phyloP scores from a whole-genome alignment of 2,797 vertebrate genomes.

The Rhincodon typus region DNA sequence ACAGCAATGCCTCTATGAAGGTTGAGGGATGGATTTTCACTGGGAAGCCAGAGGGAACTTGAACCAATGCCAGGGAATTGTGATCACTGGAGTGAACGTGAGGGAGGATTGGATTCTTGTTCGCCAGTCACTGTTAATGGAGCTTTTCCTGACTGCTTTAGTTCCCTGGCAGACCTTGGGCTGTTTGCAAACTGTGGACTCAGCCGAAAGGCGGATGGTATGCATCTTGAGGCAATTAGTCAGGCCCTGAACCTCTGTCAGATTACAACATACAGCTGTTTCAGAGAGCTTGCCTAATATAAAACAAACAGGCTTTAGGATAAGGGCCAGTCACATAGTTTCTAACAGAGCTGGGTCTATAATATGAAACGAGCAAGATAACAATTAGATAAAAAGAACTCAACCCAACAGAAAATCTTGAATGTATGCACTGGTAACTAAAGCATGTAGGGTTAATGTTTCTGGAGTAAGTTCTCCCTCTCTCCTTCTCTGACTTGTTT shows the following conservation, averaged over 20 bases:
- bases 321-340: constrained; percentile 24
- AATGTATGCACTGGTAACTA: too few species aligned
- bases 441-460: background rate
- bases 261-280: constrained; percentile 23
- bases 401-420: too few species aligned
- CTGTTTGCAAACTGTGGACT: background rate
- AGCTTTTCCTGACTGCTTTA: background rate
- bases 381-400: background rate
- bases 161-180: too few species aligned
- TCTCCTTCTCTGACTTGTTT: too few species aligned
- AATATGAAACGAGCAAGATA: background rate
- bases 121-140: too few species aligned
- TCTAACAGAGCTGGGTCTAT: background rate
- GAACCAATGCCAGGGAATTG: background rate
- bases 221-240: constrained; percentile 15
- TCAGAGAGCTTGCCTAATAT: background rate
- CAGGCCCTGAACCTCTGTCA: background rate
- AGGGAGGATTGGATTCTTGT: background rate
- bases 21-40: background rate
- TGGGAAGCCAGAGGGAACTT: background rate
- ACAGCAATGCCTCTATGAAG: background rate
- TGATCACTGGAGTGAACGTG: too few species aligned
- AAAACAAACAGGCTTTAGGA: constrained; percentile 25
- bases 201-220: background rate
- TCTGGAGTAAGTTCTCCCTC: too few species aligned